Conservation (phyloP, 37 sponge, comb jelly and placozoan genomes). For the Geodia barretti region DNA sequence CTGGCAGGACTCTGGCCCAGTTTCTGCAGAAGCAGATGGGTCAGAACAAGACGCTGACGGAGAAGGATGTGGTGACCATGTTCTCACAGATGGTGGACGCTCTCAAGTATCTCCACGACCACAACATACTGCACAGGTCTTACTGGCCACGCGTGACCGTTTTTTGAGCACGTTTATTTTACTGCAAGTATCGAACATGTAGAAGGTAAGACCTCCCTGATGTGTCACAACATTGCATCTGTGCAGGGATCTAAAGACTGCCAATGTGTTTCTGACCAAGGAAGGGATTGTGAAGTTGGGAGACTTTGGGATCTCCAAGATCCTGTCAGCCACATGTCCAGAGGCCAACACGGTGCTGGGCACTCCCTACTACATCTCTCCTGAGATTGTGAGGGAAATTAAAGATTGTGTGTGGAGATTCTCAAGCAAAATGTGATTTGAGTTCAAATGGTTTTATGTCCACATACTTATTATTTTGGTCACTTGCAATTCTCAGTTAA, state of each 20-base stretch:
- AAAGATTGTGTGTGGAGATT: too few species aligned
- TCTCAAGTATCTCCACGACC: conserved; percentile 82
- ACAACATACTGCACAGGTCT: conserved; percentile 94
- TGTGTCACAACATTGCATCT: too few species aligned
- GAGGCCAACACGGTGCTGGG: conserved; percentile 92
- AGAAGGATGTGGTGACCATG: conserved; percentile 80
- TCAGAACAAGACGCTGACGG: conserved; percentile 55
- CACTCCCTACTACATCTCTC: conserved; percentile 98
- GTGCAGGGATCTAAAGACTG: conserved; percentile 98
- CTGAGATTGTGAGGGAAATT: conserved; percentile 83
- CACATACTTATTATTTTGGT: too few species aligned
- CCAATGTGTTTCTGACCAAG: conserved; percentile 94
- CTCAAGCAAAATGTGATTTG: too few species aligned
- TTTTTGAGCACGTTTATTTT: too few species aligned
- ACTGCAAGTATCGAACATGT: too few species aligned
- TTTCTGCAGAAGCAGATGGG: conserved; percentile 66
- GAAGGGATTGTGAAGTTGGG: conserved; percentile 93
- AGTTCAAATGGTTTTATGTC: too few species aligned
- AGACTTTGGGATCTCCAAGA: conserved; percentile 97
- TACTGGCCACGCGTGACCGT: too few species aligned
- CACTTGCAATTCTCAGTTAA: too few species aligned
- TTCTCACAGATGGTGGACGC: conserved; percentile 96
- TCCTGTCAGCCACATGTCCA: conserved; percentile 68
- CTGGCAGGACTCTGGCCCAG: conserved; percentile 84
- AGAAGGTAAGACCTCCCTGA: too few species aligned